phyloP scores from a whole-genome alignment of 1,140 invertebrate species.

The Drosophila virilis region DNA sequence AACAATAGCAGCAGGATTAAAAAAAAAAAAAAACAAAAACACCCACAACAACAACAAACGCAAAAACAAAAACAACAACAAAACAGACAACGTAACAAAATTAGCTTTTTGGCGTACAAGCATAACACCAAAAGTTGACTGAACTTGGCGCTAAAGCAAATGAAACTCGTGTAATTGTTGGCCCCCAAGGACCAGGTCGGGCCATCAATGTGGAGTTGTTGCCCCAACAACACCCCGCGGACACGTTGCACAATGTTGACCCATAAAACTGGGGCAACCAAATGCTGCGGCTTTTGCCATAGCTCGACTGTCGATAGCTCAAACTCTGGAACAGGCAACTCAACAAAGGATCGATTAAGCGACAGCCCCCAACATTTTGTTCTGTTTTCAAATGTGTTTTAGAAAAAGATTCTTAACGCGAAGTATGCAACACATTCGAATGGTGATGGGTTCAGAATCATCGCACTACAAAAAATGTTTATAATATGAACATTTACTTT shows the following conservation, averaged over 20 bases:
- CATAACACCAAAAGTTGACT: conserved; percentile 34
- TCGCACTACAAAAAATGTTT: too few species aligned
- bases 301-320: neutral
- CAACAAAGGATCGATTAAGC: too few species aligned
- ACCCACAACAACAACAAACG: conserved; percentile 3
- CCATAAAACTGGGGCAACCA: neutral
- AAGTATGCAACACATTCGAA: too few species aligned
- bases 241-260: conserved; percentile 12
- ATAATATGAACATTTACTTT: too few species aligned
- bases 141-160: conserved; percentile 36
- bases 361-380: too few species aligned
- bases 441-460: too few species aligned
- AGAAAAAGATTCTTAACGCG: too few species aligned
- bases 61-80: neutral
- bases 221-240: neutral
- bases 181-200: neutral
- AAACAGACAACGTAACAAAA: conserved; percentile 33
- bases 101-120: conserved; percentile 32
- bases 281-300: neutral
- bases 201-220: neutral
- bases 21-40: conserved; percentile 4
- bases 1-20: conserved; percentile 6
- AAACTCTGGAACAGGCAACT: too few species aligned
- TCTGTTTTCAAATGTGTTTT: too few species aligned
- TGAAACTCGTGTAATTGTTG: conserved; percentile 35